Evolutionary conservation across 2,113 vertebrate species (phyloP).

Genomic region (Mesoclemmys tuberculata): DNA sequence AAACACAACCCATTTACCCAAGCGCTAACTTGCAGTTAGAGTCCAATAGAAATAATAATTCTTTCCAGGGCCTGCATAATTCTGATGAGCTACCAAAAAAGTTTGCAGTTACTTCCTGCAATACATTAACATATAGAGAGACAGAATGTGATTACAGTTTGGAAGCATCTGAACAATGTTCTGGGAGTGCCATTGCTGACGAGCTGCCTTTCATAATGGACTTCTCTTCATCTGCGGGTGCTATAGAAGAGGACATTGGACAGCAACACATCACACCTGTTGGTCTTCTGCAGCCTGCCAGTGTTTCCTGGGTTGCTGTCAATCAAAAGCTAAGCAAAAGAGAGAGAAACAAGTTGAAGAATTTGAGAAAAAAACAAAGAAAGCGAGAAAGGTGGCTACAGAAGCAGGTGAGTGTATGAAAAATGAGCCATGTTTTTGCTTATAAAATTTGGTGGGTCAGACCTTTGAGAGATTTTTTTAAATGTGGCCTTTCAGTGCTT

Average conservation of each 20-base stretch:
- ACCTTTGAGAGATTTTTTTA: background rate
- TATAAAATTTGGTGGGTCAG: background rate
- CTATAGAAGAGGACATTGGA: slow-evolving; percentile 50
- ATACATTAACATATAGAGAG: slow-evolving; percentile 56
- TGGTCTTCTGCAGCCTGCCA: slow-evolving; percentile 30
- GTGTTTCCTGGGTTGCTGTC: slow-evolving; percentile 19
- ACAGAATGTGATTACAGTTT: slow-evolving; percentile 60
- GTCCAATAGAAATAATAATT: background rate
- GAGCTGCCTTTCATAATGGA: slow-evolving; percentile 63
- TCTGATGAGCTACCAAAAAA: slow-evolving; percentile 55
- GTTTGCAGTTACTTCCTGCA: slow-evolving; percentile 56
- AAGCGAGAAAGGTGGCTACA: slow-evolving; percentile 83
- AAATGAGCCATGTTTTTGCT: background rate
- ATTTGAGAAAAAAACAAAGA: slow-evolving; percentile 83
- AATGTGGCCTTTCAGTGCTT: background rate
- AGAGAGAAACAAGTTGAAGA: slow-evolving; percentile 87
- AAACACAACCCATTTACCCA: slow-evolving; percentile 49
- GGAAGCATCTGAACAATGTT: slow-evolving; percentile 63
- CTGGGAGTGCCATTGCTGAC: slow-evolving; percentile 21
- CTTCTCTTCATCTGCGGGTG: slow-evolving; percentile 35
- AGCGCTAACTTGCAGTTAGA: slow-evolving; percentile 40
- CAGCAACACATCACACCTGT: slow-evolving; percentile 14
- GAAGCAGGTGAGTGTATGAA: slow-evolving; percentile 72
- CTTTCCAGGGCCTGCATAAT: slow-evolving; percentile 35
- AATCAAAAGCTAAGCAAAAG: slow-evolving; percentile 81